phyloP scores from a whole-genome alignment of 2,797 vertebrate genomes.

The Dallia pectoralis region DNA sequence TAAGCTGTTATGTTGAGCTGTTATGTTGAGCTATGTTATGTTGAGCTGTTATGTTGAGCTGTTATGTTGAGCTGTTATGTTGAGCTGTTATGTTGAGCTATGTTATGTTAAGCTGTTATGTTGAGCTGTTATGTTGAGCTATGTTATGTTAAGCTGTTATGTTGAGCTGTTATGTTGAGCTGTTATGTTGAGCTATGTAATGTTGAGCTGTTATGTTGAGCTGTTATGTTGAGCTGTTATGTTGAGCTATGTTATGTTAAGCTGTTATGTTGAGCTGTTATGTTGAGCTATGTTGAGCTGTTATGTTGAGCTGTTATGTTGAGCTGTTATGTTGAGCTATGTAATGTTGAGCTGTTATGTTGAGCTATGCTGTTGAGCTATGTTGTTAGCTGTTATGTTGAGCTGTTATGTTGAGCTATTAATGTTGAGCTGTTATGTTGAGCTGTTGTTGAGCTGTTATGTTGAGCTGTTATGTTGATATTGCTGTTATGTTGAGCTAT shows the following conservation, averaged over 20 bases:
- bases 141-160: conserved; percentile 19
- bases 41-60: conserved; percentile 61
- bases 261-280: too few relatives aligned
- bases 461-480: too few relatives aligned
- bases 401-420: too few relatives aligned
- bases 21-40: conserved; percentile 62
- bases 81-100: not conserved
- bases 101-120: conserved; percentile 32
- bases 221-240: not conserved
- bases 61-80: too few relatives aligned
- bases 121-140: conserved; percentile 39
- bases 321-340: not conserved
- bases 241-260: not conserved
- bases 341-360: conserved; percentile 11
- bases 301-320: too few relatives aligned
- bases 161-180: too few relatives aligned
- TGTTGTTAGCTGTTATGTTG: conserved; percentile 11
- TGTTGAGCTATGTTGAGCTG: too few relatives aligned
- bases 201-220: not conserved
- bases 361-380: conserved; percentile 52
- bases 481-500: too few relatives aligned
- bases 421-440: too few relatives aligned
- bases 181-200: too few relatives aligned
- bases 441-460: too few relatives aligned
- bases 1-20: too few relatives aligned